These are phyloP conservation scores for Tenebrosternarchus preto DNA, from an alignment of 2,113 vertebrate genomes.

Conservation along the genomic window DNA sequence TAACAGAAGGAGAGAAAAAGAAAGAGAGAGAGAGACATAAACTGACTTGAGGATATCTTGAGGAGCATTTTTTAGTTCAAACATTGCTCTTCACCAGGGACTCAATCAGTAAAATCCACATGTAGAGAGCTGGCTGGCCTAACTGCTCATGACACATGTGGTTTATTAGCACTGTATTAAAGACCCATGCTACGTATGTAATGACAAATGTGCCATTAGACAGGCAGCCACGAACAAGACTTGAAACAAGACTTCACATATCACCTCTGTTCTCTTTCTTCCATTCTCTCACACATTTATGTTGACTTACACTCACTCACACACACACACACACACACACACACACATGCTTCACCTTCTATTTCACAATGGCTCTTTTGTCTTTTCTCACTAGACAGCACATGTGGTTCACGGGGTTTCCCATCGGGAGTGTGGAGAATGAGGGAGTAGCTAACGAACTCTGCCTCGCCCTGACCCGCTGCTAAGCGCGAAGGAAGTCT, in stretches of 20 bases:
- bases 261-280: neutral
- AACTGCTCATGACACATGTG: constrained; percentile 34
- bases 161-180: constrained; percentile 12
- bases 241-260: neutral
- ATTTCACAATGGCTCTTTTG: constrained; percentile 56
- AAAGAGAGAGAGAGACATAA: neutral
- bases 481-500: too few species aligned
- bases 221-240: neutral
- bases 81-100: constrained; percentile 21
- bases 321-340: too few species aligned
- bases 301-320: too few species aligned
- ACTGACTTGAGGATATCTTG: constrained; percentile 26
- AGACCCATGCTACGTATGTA: constrained; percentile 2
- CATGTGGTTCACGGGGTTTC: constrained; percentile 6
- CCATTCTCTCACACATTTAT: neutral
- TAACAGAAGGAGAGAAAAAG: too few species aligned
- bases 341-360: constrained; percentile 44
- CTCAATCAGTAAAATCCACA: constrained; percentile 23
- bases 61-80: neutral
- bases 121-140: constrained; percentile 7
- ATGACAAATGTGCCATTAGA: constrained; percentile 13
- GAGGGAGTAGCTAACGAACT: constrained; percentile 27
- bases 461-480: too few species aligned
- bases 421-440: constrained; percentile 17
- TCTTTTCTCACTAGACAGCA: constrained; percentile 15